Conservation (phyloP, 1,140 invertebrate genomes). For the Drosophila paulistorum region DNA sequence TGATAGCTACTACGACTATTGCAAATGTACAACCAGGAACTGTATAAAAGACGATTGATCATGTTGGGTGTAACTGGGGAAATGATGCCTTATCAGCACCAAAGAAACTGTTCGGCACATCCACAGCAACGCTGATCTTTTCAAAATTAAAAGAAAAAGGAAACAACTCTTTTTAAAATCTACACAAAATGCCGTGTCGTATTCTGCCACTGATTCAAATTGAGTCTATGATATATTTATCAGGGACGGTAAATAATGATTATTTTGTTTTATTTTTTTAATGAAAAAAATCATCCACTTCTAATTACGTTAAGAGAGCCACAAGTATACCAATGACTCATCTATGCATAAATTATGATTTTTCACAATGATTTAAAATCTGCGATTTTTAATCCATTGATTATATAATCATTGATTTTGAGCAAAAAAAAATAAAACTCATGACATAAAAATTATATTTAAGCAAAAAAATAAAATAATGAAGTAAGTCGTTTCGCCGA, state of each 20-base stretch:
- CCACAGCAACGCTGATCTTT: background rate
- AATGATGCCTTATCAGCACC: conserved; percentile 8
- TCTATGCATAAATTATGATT: no score
- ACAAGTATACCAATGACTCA: no score
- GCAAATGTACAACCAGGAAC: conserved; percentile 18
- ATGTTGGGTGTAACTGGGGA: conserved; percentile 3
- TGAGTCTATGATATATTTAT: background rate
- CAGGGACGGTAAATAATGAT: background rate
- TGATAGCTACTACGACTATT: conserved; percentile 59
- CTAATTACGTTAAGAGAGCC: no score
- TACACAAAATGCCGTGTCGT: background rate
- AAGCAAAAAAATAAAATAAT: no score
- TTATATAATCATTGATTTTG: no score
- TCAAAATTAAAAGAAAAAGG: background rate
- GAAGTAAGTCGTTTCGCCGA: no score
- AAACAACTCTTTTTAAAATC: background rate
- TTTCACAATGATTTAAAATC: no score
- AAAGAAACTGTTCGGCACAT: background rate
- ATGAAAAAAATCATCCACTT: no score
- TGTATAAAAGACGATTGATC: conserved; percentile 14
- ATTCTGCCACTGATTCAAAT: background rate
- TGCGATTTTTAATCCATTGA: no score
- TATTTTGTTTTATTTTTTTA: no score
- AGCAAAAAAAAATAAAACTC: no score
- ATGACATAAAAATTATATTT: no score